Evolutionary conservation across 2,888 invertebrate genomes (phyloP).

Genomic region (Stegophylla sp.): DNA sequence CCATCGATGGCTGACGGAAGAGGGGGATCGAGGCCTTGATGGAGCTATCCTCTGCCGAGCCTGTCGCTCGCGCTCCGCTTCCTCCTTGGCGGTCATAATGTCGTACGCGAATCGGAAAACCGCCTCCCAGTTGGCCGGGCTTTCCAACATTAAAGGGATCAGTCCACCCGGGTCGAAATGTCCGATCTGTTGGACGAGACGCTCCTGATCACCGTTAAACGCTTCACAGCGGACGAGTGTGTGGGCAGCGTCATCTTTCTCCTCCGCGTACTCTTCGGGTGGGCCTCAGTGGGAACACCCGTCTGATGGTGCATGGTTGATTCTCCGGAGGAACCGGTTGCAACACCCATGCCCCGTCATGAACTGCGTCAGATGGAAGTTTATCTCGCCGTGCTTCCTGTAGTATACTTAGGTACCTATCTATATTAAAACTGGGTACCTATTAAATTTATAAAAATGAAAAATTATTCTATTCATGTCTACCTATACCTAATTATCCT

Average conservation of each 20-base stretch:
- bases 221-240: not conserved
- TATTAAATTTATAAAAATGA: no score
- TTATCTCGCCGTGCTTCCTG: conserved; percentile 2
- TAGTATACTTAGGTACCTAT: no score
- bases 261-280: not conserved
- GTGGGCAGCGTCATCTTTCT: not conserved
- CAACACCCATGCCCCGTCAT: conserved; percentile 23
- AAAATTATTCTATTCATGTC: no score
- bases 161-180: not conserved
- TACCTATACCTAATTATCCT: no score
- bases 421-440: no score
- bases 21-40: no score
- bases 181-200: not conserved
- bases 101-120: no score
- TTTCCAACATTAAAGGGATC: not conserved
- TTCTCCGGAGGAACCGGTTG: not conserved
- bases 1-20: no score
- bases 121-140: no score
- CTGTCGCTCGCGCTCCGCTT: no score
- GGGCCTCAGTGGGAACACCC: not conserved
- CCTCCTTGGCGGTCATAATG: no score
- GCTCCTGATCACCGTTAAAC: not conserved
- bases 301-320: not conserved
- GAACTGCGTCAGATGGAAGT: conserved; percentile 12
- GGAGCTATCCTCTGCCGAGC: no score